Percentiles rank a stretch among this genome's conserved stretches.
These are phyloP conservation scores for Melanerpes aurifrons DNA, from an alignment of 2,113 vertebrate genomes.

Conservation along the genomic window DNA sequence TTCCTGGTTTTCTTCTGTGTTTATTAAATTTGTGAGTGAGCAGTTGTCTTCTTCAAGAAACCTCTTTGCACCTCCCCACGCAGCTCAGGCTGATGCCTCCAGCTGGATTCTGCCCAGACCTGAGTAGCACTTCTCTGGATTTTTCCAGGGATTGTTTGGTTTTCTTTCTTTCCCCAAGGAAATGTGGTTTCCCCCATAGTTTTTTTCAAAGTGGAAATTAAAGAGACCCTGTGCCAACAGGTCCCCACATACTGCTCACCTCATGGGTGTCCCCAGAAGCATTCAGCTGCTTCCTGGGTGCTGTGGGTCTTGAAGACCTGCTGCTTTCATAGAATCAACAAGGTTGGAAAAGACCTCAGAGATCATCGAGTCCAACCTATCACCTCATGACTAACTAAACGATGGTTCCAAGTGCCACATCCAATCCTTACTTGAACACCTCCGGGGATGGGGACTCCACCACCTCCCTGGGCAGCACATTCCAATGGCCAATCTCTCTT, in stretches of 20 bases:
- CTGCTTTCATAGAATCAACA: too few species aligned
- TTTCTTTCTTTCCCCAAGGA: neutral
- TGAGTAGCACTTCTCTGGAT: neutral
- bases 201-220: neutral
- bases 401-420: too few species aligned
- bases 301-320: rapidly evolving
- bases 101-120: neutral
- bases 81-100: neutral
- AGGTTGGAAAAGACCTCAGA: too few species aligned
- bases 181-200: neutral
- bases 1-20: neutral
- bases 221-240: rapidly evolving
- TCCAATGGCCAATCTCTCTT: too few species aligned
- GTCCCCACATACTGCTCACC: rapidly evolving
- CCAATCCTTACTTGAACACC: too few species aligned
- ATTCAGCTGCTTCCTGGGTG: neutral
- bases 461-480: too few species aligned
- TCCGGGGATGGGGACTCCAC: too few species aligned
- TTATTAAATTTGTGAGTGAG: neutral
- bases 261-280: neutral
- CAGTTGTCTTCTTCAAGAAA: neutral
- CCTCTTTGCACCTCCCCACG: neutral
- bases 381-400: too few species aligned
- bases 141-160: neutral
- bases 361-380: too few species aligned